Conservation (phyloP, 2,888 invertebrate genomes). For the Hypomecis atomaria region DNA sequence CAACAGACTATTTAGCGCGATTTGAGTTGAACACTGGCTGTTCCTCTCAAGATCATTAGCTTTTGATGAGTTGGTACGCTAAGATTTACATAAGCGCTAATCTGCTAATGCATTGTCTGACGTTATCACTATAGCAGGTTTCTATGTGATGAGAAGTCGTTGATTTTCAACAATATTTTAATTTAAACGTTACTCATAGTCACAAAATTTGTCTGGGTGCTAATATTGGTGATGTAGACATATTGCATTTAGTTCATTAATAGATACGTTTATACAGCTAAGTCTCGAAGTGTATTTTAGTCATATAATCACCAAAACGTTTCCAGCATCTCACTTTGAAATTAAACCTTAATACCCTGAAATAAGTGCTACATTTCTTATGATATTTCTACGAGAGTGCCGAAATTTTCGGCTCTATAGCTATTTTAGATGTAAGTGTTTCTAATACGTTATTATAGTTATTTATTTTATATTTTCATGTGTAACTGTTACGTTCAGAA, state of each 20-base stretch:
- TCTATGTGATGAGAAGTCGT: neutral
- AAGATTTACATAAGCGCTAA: neutral
- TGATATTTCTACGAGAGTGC: conserved; percentile 19
- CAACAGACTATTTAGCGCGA: too few relatives aligned
- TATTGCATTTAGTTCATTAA: conserved; percentile 37
- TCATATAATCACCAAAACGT: conserved; percentile 9
- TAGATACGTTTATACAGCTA: conserved; percentile 20
- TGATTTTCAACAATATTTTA: neutral
- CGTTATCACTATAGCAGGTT: neutral
- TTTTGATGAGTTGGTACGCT: too few relatives aligned
- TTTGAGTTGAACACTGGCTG: too few relatives aligned
- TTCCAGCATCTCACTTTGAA: conserved; percentile 2
- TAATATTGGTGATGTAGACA: conserved; percentile 30
- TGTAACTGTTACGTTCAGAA: conserved; percentile 23
- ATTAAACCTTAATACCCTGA: conserved; percentile 18
- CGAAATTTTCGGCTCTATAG: conserved; percentile 26
- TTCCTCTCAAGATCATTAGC: too few relatives aligned
- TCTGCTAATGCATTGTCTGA: neutral
- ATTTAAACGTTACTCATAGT: neutral
- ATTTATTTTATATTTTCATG: conserved; percentile 34
- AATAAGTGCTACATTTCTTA: conserved; percentile 36
- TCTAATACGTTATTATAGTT: conserved; percentile 35
- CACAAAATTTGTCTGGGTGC: conserved; percentile 7
- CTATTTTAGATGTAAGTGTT: conserved; percentile 33
- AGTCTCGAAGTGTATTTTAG: conserved; percentile 29